A percentile compares a stretch with the other conserved stretches of the same genome.
phyloP scores from a whole-genome alignment of 2,888 invertebrate species.

The Cryptus armator region DNA sequence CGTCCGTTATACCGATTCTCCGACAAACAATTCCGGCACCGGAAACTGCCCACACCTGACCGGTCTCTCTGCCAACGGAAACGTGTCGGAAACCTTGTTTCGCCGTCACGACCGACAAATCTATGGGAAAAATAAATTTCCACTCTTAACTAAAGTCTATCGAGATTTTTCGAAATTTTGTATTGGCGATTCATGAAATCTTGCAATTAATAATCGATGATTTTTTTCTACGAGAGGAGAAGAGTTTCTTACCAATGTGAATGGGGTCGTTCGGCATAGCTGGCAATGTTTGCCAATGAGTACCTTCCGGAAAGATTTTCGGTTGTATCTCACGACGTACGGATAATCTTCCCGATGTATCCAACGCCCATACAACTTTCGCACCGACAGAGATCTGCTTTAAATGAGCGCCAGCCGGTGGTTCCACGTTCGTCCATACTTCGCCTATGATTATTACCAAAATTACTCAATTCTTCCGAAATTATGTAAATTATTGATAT shows the following conservation, averaged over 20 bases:
- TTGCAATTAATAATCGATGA: background rate
- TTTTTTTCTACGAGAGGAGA: background rate
- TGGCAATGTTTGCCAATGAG: conserved; percentile 92
- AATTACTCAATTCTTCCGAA: background rate
- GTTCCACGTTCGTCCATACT: conserved; percentile 93
- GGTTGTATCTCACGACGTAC: conserved; percentile 92
- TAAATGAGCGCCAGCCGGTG: conserved; percentile 88
- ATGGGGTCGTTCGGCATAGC: conserved; percentile 88
- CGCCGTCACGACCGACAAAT: conserved; percentile 81
- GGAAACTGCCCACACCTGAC: conserved; percentile 92
- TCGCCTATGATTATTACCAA: conserved; percentile 84
- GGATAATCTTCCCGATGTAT: conserved; percentile 90
- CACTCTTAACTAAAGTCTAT: background rate
- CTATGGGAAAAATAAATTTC: conserved; percentile 67
- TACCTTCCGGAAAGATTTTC: conserved; percentile 91
- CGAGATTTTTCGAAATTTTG: no score
- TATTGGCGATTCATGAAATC: no score
- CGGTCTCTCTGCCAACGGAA: conserved; percentile 87
- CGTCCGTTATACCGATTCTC: conserved; percentile 91
- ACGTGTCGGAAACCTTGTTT: conserved; percentile 89
- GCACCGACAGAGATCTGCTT: conserved; percentile 92
- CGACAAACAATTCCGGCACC: conserved; percentile 90
- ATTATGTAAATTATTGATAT: background rate
- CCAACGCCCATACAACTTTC: conserved; percentile 93
- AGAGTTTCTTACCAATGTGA: conserved; percentile 84